These are phyloP conservation scores for Sebastes baramenuke DNA, from an alignment of 2,797 vertebrate species.

Conservation along the genomic window DNA sequence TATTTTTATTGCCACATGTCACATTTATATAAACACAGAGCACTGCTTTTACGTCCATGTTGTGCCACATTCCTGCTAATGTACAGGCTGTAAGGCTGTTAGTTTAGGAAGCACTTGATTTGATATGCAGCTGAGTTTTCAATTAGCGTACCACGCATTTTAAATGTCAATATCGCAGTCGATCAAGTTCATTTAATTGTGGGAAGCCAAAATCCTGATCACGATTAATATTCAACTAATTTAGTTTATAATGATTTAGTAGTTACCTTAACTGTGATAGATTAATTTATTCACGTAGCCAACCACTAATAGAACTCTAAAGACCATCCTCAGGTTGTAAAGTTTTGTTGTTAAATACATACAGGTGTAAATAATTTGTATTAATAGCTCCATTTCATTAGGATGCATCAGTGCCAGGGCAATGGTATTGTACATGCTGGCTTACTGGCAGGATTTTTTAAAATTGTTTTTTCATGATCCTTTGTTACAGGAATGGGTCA, in stretches of 20 bases:
- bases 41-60: too few relatives aligned
- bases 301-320: background rate
- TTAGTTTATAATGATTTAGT: background rate
- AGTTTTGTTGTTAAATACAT: background rate
- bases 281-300: background rate
- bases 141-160: too few relatives aligned
- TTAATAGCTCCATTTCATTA: background rate
- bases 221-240: too few relatives aligned
- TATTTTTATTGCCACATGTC: too few relatives aligned
- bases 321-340: background rate
- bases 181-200: too few relatives aligned
- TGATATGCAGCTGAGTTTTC: too few relatives aligned
- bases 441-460: background rate
- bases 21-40: too few relatives aligned
- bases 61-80: too few relatives aligned
- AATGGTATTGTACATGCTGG: background rate
- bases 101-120: too few relatives aligned
- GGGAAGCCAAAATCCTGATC: too few relatives aligned
- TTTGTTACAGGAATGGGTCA: constrained; percentile 25
- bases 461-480: background rate
- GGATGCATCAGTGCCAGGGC: background rate
- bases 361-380: background rate
- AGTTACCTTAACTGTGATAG: background rate
- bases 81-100: too few relatives aligned
- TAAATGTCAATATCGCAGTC: too few relatives aligned